Evolutionary conservation across 2,113 vertebrate species (phyloP).

Genomic region (Tetraodon nigroviridis): DNA sequence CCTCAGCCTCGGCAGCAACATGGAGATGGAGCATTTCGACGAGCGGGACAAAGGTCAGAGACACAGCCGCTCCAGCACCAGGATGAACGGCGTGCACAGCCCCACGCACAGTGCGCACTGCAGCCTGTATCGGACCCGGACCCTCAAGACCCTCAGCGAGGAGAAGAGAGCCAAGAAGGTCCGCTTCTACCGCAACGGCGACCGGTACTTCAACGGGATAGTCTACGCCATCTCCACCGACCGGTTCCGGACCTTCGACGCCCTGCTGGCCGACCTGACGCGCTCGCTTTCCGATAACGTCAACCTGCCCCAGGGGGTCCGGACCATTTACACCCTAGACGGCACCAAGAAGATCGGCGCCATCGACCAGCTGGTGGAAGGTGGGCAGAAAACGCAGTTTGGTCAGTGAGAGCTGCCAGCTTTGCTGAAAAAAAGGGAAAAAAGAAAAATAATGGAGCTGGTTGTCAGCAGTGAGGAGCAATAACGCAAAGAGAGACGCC

Average conservation of each 20-base stretch:
- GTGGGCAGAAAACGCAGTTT: conserved; percentile 64
- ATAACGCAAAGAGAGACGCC: too few relatives aligned
- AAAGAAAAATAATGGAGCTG: too few relatives aligned
- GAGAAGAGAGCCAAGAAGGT: conserved; percentile 98
- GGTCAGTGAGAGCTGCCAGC: too few relatives aligned
- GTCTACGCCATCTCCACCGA: conserved; percentile 94
- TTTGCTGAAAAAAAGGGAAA: too few relatives aligned
- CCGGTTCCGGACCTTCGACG: conserved; percentile 91
- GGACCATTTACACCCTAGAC: conserved; percentile 92
- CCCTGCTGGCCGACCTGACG: conserved; percentile 92
- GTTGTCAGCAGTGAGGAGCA: too few relatives aligned
- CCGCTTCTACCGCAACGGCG: conserved; percentile 96
- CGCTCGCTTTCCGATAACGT: conserved; percentile 97
- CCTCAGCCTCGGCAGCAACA: conserved; percentile 80
- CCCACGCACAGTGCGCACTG: conserved; percentile 97
- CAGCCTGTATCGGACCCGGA: conserved; percentile 95
- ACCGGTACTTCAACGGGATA: conserved; percentile 95
- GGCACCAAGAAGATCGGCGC: conserved; percentile 84
- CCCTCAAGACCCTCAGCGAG: conserved; percentile 88
- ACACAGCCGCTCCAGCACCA: conserved; percentile 78
- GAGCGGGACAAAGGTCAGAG: conserved; percentile 89
- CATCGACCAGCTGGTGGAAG: conserved; percentile 90
- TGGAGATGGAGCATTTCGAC: conserved; percentile 97
- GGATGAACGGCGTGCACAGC: conserved; percentile 89
- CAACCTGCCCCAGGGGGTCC: conserved; percentile 94